Base-by-base conservation (phyloP, 2,797 vertebrate genomes). In the Catostomus latipinnis region DNA sequence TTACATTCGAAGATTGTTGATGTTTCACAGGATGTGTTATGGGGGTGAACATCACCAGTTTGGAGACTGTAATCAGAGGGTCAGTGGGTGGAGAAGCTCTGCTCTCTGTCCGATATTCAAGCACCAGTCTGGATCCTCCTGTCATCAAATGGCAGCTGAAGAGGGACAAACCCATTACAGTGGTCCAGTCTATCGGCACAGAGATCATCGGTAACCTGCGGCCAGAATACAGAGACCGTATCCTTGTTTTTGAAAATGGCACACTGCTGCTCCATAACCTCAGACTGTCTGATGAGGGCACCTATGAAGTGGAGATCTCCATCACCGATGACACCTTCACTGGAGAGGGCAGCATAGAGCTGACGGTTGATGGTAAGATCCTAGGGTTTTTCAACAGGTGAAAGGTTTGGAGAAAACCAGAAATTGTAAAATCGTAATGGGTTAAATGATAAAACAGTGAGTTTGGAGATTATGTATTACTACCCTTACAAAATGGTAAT, bases 61-160 rank as follows among this genome's bases (percentile, higher is more conserved):
- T 95, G 0, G 90, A 91, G 2, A 84, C 93, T 0, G 86, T 97
- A 53, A 93, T 98, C 45, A 92, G 93, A 0, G 96, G 96, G 14
- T 93, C 92, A 0, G 90, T 93, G 0, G 97, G 97, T 10, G 95
- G 95, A 1, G 94, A 96, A 0, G 97, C 96, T 1, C 90, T 98
- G 76, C 93, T 98, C 6, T 98, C 97, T 0, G 96, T 98, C 71
- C 93, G 92, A 74, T 99, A 98, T 83, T 92, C 90, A 83, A 98
- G 96, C 79, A 93, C 93, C 86, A 98, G 97, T 82, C 85, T 88
- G 0, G 97, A 98, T 92, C 93, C 90, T 46, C 97, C 97, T 0
- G 97, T 99, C 84, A 96, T 99, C 82, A 98, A 96, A 91, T 98
- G 97, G 97, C 96, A 97, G 88, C 92, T 98, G 79, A 94, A 95